phyloP scores from a whole-genome alignment of 2,113 vertebrate species.

The Loxodonta africana region DNA sequence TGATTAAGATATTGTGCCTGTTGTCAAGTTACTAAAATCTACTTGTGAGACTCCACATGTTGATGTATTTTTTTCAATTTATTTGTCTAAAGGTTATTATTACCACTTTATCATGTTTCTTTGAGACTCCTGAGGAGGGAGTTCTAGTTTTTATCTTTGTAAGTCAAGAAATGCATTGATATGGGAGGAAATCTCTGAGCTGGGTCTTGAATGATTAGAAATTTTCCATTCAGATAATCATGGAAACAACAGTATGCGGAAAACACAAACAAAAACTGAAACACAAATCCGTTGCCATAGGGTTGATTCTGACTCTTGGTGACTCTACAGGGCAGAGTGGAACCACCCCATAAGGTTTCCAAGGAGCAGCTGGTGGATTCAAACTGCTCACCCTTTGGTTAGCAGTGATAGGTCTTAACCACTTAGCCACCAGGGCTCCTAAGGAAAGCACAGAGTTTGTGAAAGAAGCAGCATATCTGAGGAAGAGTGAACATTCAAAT shows the following conservation, averaged over 20 bases:
- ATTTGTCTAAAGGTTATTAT: neutral
- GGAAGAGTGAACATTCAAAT: neutral
- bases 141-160: neutral
- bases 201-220: neutral
- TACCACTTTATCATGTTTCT: neutral
- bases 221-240: neutral
- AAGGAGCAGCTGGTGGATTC: too few species aligned
- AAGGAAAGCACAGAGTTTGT: neutral
- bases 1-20: neutral
- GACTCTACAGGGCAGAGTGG: too few species aligned
- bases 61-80: neutral
- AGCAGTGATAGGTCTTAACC: too few species aligned
- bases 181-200: neutral
- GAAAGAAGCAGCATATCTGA: neutral
- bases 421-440: too few species aligned
- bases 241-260: neutral
- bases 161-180: neutral
- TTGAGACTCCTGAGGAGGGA: neutral
- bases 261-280: neutral
- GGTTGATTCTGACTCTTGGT: too few species aligned
- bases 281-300: too few species aligned
- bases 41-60: neutral
- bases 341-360: too few species aligned
- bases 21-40: neutral
- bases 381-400: too few species aligned